Evolutionary conservation across 1,140 invertebrate species (phyloP).

Genomic region (Yoshiicerus persimilis): DNA sequence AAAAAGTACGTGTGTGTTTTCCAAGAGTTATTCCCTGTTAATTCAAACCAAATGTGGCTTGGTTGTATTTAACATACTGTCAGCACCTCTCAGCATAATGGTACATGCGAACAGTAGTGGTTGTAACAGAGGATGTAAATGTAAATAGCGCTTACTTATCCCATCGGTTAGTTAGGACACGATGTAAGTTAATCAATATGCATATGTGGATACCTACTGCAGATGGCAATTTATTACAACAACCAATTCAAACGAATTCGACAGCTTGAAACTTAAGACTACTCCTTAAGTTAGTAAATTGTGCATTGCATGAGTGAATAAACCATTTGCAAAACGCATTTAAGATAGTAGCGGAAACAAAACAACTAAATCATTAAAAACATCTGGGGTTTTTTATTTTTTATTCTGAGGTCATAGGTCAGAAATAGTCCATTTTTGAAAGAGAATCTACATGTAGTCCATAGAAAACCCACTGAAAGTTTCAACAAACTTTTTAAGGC

Average conservation of each 20-base stretch:
- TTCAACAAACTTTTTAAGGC: no score
- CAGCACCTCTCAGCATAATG: neutral
- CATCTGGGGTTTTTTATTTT: no score
- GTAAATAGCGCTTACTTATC: neutral
- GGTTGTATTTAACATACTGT: neutral
- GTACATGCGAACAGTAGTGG: neutral
- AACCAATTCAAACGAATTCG: neutral
- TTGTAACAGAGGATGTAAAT: neutral
- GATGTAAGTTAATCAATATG: neutral
- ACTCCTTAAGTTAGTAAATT: neutral
- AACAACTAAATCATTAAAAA: no score
- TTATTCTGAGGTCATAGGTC: no score
- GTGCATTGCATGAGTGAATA: neutral
- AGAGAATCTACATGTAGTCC: no score
- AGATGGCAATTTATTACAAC: neutral
- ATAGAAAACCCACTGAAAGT: no score
- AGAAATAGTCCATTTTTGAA: no score
- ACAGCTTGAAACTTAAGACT: no score
- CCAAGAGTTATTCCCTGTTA: neutral
- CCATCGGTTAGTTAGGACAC: neutral
- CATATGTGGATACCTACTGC: neutral
- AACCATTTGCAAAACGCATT: no score
- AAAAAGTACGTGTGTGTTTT: neutral
- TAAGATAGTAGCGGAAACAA: no score
- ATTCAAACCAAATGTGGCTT: neutral